Base-by-base conservation (phyloP, 1,140 invertebrate genomes). In the Ditylenchus dipsaci region DNA sequence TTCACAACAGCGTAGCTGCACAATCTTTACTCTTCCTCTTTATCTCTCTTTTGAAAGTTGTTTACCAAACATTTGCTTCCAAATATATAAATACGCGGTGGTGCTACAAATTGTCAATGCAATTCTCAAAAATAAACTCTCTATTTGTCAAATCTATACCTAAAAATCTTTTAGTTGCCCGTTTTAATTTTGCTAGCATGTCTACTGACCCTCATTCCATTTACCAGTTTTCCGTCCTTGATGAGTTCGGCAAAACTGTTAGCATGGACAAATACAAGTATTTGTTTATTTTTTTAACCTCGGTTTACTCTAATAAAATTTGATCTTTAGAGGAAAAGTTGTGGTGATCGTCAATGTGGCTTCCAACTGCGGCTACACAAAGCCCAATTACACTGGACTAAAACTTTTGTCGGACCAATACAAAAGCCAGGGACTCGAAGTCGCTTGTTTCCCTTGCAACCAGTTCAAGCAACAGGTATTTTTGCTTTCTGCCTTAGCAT, bases 211-310 rank as follows among this genome's bases (percentile, higher is more conserved):
- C 33, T 38, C 33, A 38, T 38, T 38, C 33, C 33, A 38, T 38
- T 11, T 38, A 38, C 33, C 33, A 38, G 23, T 53, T 7, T 26
- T 21, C 49, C 45, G 86, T 80, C 11, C 83, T 84, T 71, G 83
- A 86, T 72, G 85, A 86, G 70, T 85, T 86, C 80, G 86, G 86
- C 7, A 81, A 85, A 57, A 79, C 83, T 21, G 83, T 86, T 23
- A 82, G 78, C 3, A 69, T 87, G 62, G 83, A 85, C 42, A 86
- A 86, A 80, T 87, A 87, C 79, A 85, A 78, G 86, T 86, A 53
- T 69, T 33, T 11, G 21, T n/a, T 19, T 29, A n/a, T 27, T 56
- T 57, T 47, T 56, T 53, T 30, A 15, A 67, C 29, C n/a, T 58
- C 17, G 13, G 8, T 45, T 23, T 42, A 67, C 42, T 38, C 15